phyloP scores from a whole-genome alignment of 1,140 invertebrate genomes.

The Tetramorium alpestre region DNA sequence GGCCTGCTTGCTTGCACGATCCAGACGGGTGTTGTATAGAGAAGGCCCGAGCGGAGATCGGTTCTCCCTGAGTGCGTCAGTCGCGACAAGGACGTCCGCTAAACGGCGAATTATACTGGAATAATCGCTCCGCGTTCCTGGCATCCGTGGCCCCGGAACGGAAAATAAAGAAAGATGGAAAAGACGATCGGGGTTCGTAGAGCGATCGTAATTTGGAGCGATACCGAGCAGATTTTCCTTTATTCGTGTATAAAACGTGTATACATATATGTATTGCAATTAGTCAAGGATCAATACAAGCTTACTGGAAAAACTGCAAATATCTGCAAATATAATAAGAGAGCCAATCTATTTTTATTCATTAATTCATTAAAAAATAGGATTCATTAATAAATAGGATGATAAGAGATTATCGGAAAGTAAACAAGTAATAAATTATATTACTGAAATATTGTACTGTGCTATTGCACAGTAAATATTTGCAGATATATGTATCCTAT shows the following conservation, averaged over 20 bases:
- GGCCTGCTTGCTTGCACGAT: constrained; percentile 12
- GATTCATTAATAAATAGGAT: too few relatives aligned
- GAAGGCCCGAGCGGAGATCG: constrained; percentile 56
- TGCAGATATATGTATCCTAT: neutral
- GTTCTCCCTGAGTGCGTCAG: constrained; percentile 77
- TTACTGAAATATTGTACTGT: neutral
- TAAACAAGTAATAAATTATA: neutral
- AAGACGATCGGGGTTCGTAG: neutral
- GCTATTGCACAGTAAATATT: neutral
- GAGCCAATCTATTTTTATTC: too few relatives aligned
- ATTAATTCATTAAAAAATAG: too few relatives aligned
- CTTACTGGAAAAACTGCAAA: neutral
- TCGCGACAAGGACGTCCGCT: constrained; percentile 78
- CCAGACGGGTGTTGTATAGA: constrained; percentile 38
- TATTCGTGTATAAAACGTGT: neutral
- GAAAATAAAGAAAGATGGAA: constrained; percentile 10
- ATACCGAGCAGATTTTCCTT: neutral
- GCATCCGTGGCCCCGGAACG: constrained; percentile 46
- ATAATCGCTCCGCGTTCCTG: constrained; percentile 78
- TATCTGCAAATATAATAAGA: too few relatives aligned
- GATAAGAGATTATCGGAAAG: neutral
- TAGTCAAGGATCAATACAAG: neutral
- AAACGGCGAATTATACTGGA: constrained; percentile 79
- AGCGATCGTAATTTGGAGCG: neutral
- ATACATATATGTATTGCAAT: neutral